Conservation (phyloP, 1,140 invertebrate genomes). For the Drosophila melanica region DNA sequence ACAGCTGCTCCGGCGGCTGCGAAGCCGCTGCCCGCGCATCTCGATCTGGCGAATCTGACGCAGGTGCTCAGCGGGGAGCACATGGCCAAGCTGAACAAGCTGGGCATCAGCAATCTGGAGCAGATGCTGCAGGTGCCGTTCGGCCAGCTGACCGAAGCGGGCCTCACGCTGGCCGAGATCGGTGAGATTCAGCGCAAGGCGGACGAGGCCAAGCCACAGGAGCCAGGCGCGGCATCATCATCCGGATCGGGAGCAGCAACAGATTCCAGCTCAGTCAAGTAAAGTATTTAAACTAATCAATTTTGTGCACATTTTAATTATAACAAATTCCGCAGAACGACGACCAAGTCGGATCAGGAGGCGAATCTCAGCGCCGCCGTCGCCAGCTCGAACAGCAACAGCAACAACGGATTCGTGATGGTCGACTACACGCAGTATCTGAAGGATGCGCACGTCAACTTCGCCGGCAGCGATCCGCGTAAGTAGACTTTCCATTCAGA, state of each 20-base stretch:
- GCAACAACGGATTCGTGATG: conserved; percentile 70
- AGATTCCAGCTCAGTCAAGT: conserved; percentile 6
- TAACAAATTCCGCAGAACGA: background rate
- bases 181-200: conserved; percentile 87
- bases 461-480: conserved; percentile 69
- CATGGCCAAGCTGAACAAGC: conserved; percentile 85
- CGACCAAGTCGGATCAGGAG: conserved; percentile 50
- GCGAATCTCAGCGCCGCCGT: conserved; percentile 4
- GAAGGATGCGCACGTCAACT: conserved; percentile 80
- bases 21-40: conserved; percentile 68
- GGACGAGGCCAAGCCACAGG: conserved; percentile 48
- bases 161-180: conserved; percentile 86
- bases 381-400: conserved; percentile 60
- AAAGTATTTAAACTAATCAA: too few relatives aligned
- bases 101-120: conserved; percentile 86
- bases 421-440: conserved; percentile 83
- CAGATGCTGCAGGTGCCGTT: conserved; percentile 86
- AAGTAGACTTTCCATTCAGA: conserved; percentile 21
- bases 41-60: conserved; percentile 86
- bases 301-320: background rate
- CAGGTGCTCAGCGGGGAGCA: conserved; percentile 85
- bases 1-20: background rate
- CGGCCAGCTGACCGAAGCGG: conserved; percentile 86
- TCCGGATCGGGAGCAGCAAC: background rate
- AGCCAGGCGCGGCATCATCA: background rate